Evolutionary conservation across 2,797 vertebrate genomes (phyloP), one percentile per base, ranked within the genome.

Genomic region (Furcifer pardalis): DNA sequence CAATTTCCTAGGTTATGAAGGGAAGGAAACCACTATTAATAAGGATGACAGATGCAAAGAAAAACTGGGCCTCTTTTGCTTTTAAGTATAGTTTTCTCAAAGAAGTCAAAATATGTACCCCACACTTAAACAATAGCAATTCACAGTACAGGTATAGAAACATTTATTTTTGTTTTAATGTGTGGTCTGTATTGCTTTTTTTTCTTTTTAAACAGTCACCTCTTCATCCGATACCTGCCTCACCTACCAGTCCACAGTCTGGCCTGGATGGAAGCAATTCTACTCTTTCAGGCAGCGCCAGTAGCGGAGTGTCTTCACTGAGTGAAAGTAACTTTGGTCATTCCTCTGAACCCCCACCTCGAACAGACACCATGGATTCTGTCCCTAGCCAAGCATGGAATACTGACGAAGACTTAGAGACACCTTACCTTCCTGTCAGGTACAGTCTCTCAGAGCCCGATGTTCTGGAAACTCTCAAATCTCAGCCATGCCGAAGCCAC

Each of bases 321-420:
- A 99, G 98, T 1, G 98, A 99, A 95, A 99, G 98, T 92, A 99
- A 99, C 95, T 99, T 99, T 80, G 97, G 97, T 80, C 98, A 98
- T 88, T 98, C 98, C 88, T 98, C 97, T 49, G 97, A 97, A 92
- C 94, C 95, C 73, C 95, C 95, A 13, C 95, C 96, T 90, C 96
- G 95, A 90, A 97, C 97, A 59, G 97, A 98, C 94, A 96, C 97
- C 93, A 98, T 97, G 77, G 98, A 99, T 93, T 97, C 98, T 15
- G 96, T 98, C 87, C 98, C 98, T n/a, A 98, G 97, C 92, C 98
- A 98, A 94, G 96, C 98, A 89, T 99, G 98, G 98, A 98, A 98
- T 77, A 97, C 97, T 0, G 98, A 99, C 0, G 98, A 99, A 91
- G 98, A 99, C 85, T 96, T 98, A 82, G 96, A 97, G 90, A 97